phyloP scores from a whole-genome alignment of 2,888 invertebrate genomes.

The Cataglyphis rosenhaueri region DNA sequence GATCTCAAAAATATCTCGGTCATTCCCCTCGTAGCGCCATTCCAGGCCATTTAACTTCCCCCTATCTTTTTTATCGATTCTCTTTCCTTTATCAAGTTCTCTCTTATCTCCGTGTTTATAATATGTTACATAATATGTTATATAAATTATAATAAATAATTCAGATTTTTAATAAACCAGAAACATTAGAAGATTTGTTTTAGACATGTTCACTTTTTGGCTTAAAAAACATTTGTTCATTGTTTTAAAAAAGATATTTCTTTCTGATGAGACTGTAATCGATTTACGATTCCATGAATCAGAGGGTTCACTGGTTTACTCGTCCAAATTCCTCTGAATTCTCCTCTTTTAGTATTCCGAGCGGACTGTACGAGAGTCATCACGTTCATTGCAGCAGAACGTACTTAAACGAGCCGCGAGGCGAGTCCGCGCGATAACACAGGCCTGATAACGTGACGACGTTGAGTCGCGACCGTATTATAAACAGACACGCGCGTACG shows the following conservation, averaged over 20 bases:
- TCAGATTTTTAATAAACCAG: background rate
- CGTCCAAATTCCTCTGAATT: background rate
- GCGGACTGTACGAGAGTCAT: conserved; percentile 54
- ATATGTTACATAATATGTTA: background rate
- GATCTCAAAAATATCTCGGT: background rate
- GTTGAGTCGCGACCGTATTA: conserved; percentile 56
- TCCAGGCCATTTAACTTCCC: conserved; percentile 7
- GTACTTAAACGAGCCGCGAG: conserved; percentile 57
- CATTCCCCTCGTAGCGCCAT: background rate
- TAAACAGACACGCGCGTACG: conserved; percentile 45
- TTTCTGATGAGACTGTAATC: background rate
- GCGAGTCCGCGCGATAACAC: conserved; percentile 72
- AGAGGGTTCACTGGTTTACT: background rate
- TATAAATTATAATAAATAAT: background rate
- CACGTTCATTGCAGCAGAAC: conserved; percentile 47
- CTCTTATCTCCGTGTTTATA: background rate
- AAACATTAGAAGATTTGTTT: background rate
- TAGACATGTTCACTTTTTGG: background rate
- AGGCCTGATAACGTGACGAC: conserved; percentile 70
- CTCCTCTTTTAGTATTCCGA: conserved; percentile 4
- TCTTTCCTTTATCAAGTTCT: background rate
- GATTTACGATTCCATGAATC: background rate
- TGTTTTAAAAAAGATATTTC: background rate
- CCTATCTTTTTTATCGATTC: background rate
- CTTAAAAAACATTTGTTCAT: background rate